A percentile compares a stretch with the other conserved stretches of the same genome.
These are phyloP conservation scores for Metalampra italica DNA, from an alignment of 2,888 invertebrate species.

Conservation along the genomic window DNA sequence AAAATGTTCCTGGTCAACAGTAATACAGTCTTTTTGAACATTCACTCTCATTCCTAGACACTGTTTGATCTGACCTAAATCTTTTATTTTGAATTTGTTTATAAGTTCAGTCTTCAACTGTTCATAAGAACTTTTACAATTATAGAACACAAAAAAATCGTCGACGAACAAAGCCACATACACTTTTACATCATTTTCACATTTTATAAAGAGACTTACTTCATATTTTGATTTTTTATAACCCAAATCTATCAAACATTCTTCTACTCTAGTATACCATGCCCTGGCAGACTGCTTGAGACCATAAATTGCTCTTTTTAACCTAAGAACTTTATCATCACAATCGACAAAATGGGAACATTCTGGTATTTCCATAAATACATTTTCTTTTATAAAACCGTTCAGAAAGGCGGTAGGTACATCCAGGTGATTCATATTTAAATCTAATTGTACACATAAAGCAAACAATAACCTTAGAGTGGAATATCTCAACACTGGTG, in stretches of 20 bases:
- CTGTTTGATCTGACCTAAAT: not conserved
- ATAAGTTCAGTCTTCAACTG: not conserved
- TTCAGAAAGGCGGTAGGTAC: slow-evolving; percentile 14
- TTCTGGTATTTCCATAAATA: slow-evolving; percentile 10
- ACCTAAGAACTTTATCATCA: not conserved
- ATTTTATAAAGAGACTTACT: too few species aligned
- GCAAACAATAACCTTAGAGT: slow-evolving; percentile 10
- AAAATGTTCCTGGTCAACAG: not conserved
- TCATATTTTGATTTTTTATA: too few species aligned
- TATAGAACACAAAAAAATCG: not conserved
- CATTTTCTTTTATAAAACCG: slow-evolving; percentile 8
- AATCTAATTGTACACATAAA: slow-evolving; percentile 7
- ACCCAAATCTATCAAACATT: too few species aligned
- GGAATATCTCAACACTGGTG: slow-evolving; percentile 6
- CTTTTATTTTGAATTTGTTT: not conserved
- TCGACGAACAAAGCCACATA: too few species aligned
- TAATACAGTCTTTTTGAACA: not conserved
- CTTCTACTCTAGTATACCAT: too few species aligned
- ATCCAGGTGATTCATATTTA: slow-evolving; percentile 11
- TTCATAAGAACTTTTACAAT: not conserved
- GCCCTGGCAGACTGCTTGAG: too few species aligned
- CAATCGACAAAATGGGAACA: not conserved
- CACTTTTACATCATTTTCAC: too few species aligned
- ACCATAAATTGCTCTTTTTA: too few species aligned
- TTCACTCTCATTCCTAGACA: not conserved